These are phyloP conservation scores for Lamprologus callipterus DNA, from an alignment of 2,113 vertebrate genomes.

Conservation along the genomic window DNA sequence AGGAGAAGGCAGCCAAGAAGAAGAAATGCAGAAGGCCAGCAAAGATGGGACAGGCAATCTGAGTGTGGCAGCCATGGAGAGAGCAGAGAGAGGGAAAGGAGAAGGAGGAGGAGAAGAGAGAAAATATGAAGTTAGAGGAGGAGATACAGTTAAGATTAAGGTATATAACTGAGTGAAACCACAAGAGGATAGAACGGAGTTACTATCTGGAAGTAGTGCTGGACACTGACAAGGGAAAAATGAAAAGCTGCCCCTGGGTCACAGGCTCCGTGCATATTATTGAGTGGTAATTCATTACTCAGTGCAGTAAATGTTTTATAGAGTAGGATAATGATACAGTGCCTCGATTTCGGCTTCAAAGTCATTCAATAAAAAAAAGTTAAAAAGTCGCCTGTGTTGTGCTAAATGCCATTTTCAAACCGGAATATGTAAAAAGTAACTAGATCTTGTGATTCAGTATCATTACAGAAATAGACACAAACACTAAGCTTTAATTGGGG, in stretches of 20 bases:
- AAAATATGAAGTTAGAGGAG: background rate
- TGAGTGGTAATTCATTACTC: slow-evolving; percentile 28
- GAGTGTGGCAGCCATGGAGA: background rate
- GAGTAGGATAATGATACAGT: slow-evolving; percentile 1
- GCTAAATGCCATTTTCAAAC: background rate
- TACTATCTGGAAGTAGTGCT: background rate
- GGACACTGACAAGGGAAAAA: background rate
- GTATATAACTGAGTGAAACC: background rate
- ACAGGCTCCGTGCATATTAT: slow-evolving; percentile 1
- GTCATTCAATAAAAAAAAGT: background rate
- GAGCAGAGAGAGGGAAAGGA: background rate
- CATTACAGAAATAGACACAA: background rate
- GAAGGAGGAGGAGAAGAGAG: background rate
- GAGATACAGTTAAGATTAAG: background rate
- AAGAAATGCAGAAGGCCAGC: slow-evolving; percentile 90
- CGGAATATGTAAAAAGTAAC: background rate
- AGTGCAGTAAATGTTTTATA: slow-evolving; percentile 18
- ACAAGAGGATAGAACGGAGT: background rate
- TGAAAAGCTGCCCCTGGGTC: slow-evolving; percentile 9
- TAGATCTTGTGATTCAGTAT: background rate
- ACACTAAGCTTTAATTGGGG: background rate
- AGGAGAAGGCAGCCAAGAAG: slow-evolving; percentile 91
- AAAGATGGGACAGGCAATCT: slow-evolving; percentile 90
- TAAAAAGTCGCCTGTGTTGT: background rate
- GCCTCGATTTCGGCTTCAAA: slow-evolving; percentile 4